Evolutionary conservation across 2,113 vertebrate genomes (phyloP), one percentile per base, ranked within the genome.

Genomic region (Tupaia chinensis): DNA sequence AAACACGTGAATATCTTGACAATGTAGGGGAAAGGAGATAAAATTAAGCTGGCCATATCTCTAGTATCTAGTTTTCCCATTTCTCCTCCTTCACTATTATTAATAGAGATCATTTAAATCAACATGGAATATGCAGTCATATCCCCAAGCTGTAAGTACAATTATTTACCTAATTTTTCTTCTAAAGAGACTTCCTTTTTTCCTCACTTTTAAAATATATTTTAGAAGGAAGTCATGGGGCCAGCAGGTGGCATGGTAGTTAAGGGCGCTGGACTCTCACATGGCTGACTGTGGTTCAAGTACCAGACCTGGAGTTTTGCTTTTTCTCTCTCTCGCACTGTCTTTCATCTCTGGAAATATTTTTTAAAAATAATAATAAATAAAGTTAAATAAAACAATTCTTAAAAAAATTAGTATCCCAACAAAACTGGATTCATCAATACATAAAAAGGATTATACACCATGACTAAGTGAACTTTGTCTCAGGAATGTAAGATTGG

Each of bases 351-450:
- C 44, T 44, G 44, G 44, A 44, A 44, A 44, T 44, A 44, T 44
- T 44, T n/a, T 44, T 44, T 44, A 44, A 44, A 44, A 44, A 44
- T 44, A 44, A 44, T 44, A 44, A 44, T 44, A 44, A 44, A 44
- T 44, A 44, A 44, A 44, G 44, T 44, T 44, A 4, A 44, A 44
- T 44, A 44, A 44, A 44, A 44, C 5, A 93, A 27, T 68, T 1
- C 53, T 60, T 3, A 58, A 77, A 87, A 87, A 92, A 77, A 54
- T 68, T 76, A 82, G 54, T 65, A 27, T 23, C 78, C n/a, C 34
- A 70, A 72, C 17, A 82, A 92, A 89, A 83, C 23, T 25, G 76
- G 72, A 84, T n/a, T 34, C 17, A 89, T n/a, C 56, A 92, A 82
- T 9, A 60, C 7, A 81, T 16, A 81, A 68, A 87, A 61, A 79